A percentile compares a stretch with the other conserved stretches of the same genome.
phyloP scores from a whole-genome alignment of 2,797 vertebrate genomes.

The Diceros bicornis region DNA sequence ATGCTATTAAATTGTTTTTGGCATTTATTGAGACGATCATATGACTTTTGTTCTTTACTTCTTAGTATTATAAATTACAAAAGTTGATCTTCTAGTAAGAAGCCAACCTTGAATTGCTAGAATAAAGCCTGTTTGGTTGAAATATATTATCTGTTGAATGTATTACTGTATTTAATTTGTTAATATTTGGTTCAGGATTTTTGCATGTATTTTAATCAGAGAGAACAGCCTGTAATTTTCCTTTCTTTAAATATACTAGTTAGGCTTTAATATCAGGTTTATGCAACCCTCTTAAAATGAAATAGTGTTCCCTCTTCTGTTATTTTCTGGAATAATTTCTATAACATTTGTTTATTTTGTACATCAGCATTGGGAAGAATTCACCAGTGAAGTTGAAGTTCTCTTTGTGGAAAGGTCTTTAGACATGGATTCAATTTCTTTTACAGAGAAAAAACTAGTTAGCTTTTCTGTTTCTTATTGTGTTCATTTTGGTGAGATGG shows the following conservation, averaged over 20 bases:
- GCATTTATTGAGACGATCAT: neutral
- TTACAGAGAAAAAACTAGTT: neutral
- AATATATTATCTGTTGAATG: neutral
- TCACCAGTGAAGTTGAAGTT: neutral
- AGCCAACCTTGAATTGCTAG: neutral
- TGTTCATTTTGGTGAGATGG: neutral
- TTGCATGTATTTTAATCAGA: neutral
- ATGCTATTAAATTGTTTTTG: neutral
- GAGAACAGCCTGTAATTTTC: neutral
- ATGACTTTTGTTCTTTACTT: neutral
- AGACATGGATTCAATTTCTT: neutral
- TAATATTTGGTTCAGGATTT: neutral
- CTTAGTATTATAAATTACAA: neutral
- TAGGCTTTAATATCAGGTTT: neutral
- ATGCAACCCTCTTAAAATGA: neutral
- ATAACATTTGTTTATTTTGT: neutral
- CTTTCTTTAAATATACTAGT: neutral
- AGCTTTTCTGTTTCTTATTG: neutral
- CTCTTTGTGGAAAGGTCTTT: slow-evolving; percentile 25
- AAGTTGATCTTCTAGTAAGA: neutral
- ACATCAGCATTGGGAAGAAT: neutral
- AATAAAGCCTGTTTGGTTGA: neutral
- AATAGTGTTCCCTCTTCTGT: neutral
- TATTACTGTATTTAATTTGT: neutral
- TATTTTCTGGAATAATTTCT: neutral